phyloP scores from a whole-genome alignment of 2,113 vertebrate species.

The Pteruthius melanotis region DNA sequence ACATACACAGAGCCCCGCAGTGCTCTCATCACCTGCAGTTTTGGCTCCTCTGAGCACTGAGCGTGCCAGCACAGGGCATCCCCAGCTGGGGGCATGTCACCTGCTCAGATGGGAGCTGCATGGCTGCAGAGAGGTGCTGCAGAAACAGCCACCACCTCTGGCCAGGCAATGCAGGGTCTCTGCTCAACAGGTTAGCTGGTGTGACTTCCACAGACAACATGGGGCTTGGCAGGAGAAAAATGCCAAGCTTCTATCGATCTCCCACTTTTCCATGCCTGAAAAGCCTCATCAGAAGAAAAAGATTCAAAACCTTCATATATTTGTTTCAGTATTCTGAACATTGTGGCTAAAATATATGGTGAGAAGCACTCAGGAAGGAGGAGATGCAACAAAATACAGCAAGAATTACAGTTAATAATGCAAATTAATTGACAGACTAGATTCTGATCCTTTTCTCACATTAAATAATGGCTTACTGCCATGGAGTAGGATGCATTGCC shows the following conservation, averaged over 20 bases:
- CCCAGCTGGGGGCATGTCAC: fast-evolving
- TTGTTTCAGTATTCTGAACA: background rate
- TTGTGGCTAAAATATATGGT: background rate
- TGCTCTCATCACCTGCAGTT: background rate
- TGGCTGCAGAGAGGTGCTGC: background rate
- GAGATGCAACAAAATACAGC: background rate
- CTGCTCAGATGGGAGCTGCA: background rate
- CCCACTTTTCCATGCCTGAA: background rate
- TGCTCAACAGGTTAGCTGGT: background rate
- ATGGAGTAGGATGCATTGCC: background rate
- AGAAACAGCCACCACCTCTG: background rate
- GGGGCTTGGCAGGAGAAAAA: background rate
- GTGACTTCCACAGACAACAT: background rate
- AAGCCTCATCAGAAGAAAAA: background rate
- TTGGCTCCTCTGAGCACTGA: background rate
- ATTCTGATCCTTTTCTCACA: background rate
- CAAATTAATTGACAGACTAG: background rate
- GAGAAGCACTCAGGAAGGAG: background rate
- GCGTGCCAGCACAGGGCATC: fast-evolving
- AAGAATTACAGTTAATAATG: background rate
- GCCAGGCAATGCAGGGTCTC: fast-evolving
- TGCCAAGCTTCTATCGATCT: background rate
- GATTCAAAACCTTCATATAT: background rate
- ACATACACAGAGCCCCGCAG: fast-evolving
- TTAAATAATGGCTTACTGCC: background rate